Conservation (phyloP, 2,113 vertebrate species). For the Chunga burmeisteri region DNA sequence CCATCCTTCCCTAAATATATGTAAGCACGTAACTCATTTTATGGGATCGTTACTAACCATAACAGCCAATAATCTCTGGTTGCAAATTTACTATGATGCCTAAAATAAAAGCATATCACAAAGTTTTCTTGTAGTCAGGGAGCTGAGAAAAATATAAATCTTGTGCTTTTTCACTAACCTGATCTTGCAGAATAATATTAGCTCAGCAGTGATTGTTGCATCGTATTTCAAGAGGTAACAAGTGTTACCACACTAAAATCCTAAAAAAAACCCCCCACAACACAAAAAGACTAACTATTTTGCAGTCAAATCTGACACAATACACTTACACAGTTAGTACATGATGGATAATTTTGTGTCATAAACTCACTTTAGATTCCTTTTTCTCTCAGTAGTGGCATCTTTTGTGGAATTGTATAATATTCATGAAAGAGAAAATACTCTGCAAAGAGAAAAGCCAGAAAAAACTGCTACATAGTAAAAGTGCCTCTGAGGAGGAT, state of each 20-base stretch:
- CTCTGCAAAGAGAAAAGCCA: background rate
- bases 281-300: background rate
- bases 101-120: background rate
- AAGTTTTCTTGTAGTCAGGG: background rate
- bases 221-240: background rate
- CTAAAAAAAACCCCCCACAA: background rate
- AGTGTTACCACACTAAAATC: background rate
- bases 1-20: background rate
- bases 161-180: background rate
- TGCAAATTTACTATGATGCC: background rate
- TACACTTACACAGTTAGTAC: background rate
- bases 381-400: background rate
- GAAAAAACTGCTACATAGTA: background rate
- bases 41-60: background rate
- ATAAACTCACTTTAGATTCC: background rate
- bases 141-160: background rate
- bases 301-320: background rate
- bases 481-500: background rate
- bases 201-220: background rate
- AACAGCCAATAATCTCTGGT: background rate
- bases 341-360: background rate
- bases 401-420: background rate
- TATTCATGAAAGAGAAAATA: background rate
- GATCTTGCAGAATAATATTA: background rate
- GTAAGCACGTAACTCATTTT: background rate